Evolutionary conservation across 2,888 invertebrate genomes (phyloP), one percentile per base, ranked within the genome.

Genomic region (Galeruca laticollis): DNA sequence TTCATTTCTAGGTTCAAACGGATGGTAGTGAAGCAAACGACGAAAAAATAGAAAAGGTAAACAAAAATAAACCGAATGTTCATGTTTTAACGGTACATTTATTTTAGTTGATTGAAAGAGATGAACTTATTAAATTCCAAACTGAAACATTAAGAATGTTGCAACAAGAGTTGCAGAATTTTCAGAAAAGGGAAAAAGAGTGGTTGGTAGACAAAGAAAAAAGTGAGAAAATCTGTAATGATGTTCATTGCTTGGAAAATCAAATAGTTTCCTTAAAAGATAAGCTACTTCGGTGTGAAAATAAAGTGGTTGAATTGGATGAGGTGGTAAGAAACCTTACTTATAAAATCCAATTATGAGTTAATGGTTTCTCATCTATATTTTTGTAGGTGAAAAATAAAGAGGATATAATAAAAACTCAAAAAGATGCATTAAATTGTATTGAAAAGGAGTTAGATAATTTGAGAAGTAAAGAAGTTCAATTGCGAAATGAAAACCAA

Each of bases 251-350:
- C 60, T 75, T 84, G 64, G 81, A 81, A 73, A 60, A 79, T 51
- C 81, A 77, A 37, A 80, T 84, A n/a, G 61, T 67, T 31, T 78
- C 81, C 51, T 70, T 84, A 51, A 81, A 83, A 70, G 76, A 73
- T 10, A 26, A 68, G 35, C 37, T 68, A 52, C 10, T 18, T 74
- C 75, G 13, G 63, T 80, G 57, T 71, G 72, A 52, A 76, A 77
- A 70, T 72, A 77, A 37, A 75, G 79, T 56, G 72, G 76, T 62
- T 13, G 82, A 81, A 70, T 70, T 82, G 15, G 79, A 81, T 62
- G 79, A 75, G 64, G 79, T 80, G 31, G 83, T 83, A 77, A 81
- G 82, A 79, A 20, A 59, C 64, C 56, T 60, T n/a, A 6, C 1
- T 20, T 26, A n/a, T 21, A 26, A 52, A 52, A 15, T 26, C 1